phyloP scores from a whole-genome alignment of 2,797 vertebrate species.

The Adelosebastes latens region DNA sequence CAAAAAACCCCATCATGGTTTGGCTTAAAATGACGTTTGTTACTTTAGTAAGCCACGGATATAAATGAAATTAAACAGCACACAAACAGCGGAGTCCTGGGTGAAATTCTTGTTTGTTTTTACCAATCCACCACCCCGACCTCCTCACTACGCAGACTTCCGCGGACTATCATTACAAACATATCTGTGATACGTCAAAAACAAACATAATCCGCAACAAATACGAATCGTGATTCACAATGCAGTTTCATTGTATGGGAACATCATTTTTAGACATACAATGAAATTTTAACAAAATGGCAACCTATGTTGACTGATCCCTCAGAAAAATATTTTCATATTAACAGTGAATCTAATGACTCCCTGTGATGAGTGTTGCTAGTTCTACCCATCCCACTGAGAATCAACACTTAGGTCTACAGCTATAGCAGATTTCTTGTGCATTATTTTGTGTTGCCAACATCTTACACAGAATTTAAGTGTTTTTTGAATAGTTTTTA shows the following conservation, averaged over 20 bases:
- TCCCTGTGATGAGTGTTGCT: not conserved
- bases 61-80: not conserved
- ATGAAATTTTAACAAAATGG: not conserved
- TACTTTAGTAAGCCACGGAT: accelerated
- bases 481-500: not conserved
- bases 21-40: not conserved
- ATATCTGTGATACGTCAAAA: no score
- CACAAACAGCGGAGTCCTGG: no score
- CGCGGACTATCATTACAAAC: no score
- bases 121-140: no score
- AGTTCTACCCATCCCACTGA: not conserved
- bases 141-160: no score
- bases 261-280: accelerated
- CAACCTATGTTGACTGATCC: not conserved
- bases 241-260: no score
- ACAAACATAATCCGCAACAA: accelerated
- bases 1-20: not conserved
- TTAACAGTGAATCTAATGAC: not conserved
- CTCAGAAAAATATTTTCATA: not conserved
- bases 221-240: accelerated
- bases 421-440: not conserved
- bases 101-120: no score
- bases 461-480: not conserved
- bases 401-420: not conserved
- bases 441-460: not conserved